Evolutionary conservation across 2,888 invertebrate genomes (phyloP).

Genomic region (Ecdyonurus torrentis): DNA sequence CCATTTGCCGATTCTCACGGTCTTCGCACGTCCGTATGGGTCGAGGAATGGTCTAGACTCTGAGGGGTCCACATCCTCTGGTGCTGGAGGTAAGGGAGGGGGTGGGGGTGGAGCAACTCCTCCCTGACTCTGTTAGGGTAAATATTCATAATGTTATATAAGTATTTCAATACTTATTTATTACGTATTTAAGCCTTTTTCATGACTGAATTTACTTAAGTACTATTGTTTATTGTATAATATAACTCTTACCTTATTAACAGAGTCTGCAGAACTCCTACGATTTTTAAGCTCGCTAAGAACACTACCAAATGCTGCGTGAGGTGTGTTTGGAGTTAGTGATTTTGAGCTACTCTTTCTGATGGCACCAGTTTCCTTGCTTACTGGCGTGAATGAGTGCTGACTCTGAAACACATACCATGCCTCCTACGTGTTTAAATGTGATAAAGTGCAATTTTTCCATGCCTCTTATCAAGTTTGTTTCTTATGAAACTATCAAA

Average conservation of each 20-base stretch:
- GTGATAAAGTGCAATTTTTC: no score
- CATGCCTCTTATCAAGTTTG: no score
- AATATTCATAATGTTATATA: no score
- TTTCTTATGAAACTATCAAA: no score
- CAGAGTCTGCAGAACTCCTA: slow-evolving; percentile 28
- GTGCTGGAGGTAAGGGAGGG: slow-evolving; percentile 77
- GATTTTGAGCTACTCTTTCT: slow-evolving; percentile 5
- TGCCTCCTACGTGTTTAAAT: no score
- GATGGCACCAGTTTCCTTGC: slow-evolving; percentile 10
- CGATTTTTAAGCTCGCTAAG: slow-evolving; percentile 31
- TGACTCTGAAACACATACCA: no score
- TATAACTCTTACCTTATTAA: slow-evolving; percentile 6
- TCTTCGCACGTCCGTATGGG: slow-evolving; percentile 84
- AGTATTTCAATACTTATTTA: no score
- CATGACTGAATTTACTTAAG: no score
- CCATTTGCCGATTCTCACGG: slow-evolving; percentile 91
- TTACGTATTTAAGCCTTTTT: no score
- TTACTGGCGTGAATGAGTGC: slow-evolving; percentile 1
- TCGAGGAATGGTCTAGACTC: slow-evolving; percentile 72
- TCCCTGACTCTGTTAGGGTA: background rate
- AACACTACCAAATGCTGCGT: slow-evolving; percentile 32
- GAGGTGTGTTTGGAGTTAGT: slow-evolving; percentile 23
- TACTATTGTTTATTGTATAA: no score
- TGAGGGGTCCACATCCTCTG: slow-evolving; percentile 56
- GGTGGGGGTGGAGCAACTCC: slow-evolving; percentile 42